Evolutionary conservation across 2,888 invertebrate species (phyloP), one percentile per base, ranked within the genome.

Genomic region (Pyrrhia umbra): DNA sequence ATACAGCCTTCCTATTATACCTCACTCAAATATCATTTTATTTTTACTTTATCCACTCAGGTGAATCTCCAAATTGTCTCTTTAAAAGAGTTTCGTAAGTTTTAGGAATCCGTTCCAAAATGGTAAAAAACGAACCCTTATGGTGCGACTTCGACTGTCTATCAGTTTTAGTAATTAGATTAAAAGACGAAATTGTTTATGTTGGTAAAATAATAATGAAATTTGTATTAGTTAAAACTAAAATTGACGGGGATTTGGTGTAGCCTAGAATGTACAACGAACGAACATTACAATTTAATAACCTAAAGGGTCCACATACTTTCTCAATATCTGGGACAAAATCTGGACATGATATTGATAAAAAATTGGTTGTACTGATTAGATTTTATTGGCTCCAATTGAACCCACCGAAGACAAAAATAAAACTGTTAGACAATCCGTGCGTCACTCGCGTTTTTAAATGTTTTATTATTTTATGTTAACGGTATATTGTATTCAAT

Each of bases 351-450:
- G 40, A 55, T 54, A 73, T 71, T 67, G 69, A 81, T 76, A 62
- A 80, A 77, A 81, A 80, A 63, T 65, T 75, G 68, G 74, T 70
- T 57, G 62, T 69, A 75, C 69, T 82, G 82, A 84, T 85, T 76
- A 82, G 68, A 69, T 78, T 84, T 85, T 60, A 90, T 90, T 89
- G 88, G 82, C 77, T 85, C 85, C 89, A 91, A 91, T 90, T 90
- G 89, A 82, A 82, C 84, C 66, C 80, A 82, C 79, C 79, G 77
- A 81, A 82, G 81, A 87, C 82, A 84, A 87, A 85, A 85, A 87
- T 86, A 85, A 83, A 86, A 84, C 80, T 73, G 82, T 85, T 86
- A 84, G 78, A 79, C 74, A 77, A 82, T 79, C 67, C 75, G 75
- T 84, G 82, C 83, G 84, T 86, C 83, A 83, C 61, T 46, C 25